Conservation (phyloP, 2,888 invertebrate species). For the Neoitamus cyanurus region DNA sequence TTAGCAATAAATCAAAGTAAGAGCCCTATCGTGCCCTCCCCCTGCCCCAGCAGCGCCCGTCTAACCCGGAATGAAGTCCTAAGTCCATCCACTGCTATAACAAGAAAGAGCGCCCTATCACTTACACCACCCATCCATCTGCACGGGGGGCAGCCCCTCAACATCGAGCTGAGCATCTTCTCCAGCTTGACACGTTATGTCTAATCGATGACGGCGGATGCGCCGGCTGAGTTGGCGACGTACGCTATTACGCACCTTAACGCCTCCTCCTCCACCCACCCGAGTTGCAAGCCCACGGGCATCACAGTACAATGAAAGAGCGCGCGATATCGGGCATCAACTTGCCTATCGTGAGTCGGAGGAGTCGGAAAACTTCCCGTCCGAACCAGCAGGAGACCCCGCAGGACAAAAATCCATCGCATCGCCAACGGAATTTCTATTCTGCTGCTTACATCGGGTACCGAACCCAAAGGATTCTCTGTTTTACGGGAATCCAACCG, state of each 20-base stretch:
- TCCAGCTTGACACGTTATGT: constrained; percentile 41
- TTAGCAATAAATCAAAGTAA: constrained; percentile 39
- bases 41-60: background rate
- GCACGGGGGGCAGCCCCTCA: background rate
- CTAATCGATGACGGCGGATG: constrained; percentile 54
- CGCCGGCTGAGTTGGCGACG: constrained; percentile 54
- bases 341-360: background rate
- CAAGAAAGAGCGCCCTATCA: background rate
- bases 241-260: constrained; percentile 55
- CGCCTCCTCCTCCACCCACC: constrained; percentile 40
- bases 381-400: background rate
- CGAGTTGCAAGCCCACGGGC: background rate
- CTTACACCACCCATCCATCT: background rate
- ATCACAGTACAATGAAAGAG: background rate
- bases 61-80: constrained; percentile 2
- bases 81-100: background rate
- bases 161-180: background rate
- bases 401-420: constrained; percentile 13
- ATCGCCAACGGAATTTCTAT: constrained; percentile 40
- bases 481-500: background rate
- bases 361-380: background rate
- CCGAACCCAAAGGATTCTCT: constrained; percentile 17
- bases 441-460: background rate
- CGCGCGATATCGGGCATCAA: background rate
- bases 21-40: no score